Evolutionary conservation across 2,797 vertebrate species (phyloP).

Genomic region (Hippopotamyrus pictus): DNA sequence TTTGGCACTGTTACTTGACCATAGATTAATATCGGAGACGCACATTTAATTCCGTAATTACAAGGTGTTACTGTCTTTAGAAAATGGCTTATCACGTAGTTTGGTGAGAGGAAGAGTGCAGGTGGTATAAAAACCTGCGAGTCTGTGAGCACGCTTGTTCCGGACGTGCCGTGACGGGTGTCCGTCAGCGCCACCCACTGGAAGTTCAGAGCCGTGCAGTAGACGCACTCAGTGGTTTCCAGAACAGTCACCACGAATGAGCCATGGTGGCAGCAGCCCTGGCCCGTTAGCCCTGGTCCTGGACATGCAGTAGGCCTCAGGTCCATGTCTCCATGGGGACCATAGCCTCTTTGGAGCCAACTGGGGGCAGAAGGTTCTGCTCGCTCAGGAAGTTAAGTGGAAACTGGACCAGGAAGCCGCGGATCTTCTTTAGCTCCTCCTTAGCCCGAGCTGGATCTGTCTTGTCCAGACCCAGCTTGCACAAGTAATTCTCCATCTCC

Average conservation of each 20-base stretch:
- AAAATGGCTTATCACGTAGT: not conserved
- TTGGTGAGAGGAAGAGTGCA: not conserved
- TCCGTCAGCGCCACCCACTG: not conserved
- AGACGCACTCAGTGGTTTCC: not conserved
- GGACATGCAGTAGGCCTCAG: constrained; percentile 46
- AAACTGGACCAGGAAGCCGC: constrained; percentile 92
- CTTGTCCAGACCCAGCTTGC: constrained; percentile 68
- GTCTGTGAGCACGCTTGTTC: not conserved
- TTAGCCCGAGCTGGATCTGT: constrained; percentile 71
- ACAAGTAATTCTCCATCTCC: constrained; percentile 80
- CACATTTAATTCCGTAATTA: not conserved
- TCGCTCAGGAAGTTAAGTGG: constrained; percentile 89
- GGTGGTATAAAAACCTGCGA: not conserved
- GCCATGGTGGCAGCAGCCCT: not conserved
- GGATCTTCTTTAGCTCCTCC: constrained; percentile 87
- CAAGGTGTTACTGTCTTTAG: not conserved
- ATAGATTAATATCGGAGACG: not conserved
- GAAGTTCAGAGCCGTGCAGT: not conserved
- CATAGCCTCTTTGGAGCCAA: constrained; percentile 90
- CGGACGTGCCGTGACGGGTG: not conserved
- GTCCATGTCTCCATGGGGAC: constrained; percentile 97
- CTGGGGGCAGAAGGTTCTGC: constrained; percentile 85
- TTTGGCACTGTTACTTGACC: not conserved
- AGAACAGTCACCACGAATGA: too few species aligned
- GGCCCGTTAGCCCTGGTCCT: not conserved